Evolutionary conservation across 2,113 vertebrate species (phyloP).

Genomic region (Ammospiza caudacuta): DNA sequence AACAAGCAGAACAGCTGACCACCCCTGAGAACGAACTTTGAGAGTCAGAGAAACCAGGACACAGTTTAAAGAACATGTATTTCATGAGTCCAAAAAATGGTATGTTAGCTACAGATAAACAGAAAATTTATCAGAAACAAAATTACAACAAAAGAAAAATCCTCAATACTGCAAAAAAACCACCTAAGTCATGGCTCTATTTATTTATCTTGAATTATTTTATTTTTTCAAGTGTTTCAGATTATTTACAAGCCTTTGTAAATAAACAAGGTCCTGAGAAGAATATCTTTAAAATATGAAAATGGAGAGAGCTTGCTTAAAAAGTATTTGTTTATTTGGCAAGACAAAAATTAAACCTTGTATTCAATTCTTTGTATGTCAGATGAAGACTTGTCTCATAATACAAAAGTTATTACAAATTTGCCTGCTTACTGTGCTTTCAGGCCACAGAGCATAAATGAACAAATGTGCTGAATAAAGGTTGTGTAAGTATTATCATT

Average conservation of each 20-base stretch:
- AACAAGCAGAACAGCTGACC: neutral
- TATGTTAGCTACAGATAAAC: neutral
- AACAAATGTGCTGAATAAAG: neutral
- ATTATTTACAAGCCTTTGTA: neutral
- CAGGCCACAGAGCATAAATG: neutral
- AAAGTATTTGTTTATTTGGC: neutral
- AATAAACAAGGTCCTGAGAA: neutral
- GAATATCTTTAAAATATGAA: neutral
- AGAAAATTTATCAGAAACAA: neutral
- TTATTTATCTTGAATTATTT: neutral
- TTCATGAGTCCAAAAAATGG: neutral
- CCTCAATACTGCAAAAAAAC: fast-evolving
- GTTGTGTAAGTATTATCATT: neutral
- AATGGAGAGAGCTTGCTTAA: neutral
- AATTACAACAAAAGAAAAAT: neutral
- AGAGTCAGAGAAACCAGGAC: neutral
- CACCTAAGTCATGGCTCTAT: neutral
- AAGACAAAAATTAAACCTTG: neutral
- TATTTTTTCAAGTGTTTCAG: neutral
- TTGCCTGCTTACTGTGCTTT: neutral
- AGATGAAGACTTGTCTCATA: neutral
- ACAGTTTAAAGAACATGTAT: neutral
- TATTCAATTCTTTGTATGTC: neutral
- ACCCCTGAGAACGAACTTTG: neutral
- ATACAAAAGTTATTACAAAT: neutral